Percentiles rank a stretch among this genome's conserved stretches.
phyloP scores from a whole-genome alignment of 2,888 invertebrate genomes.

The Tipula helvola region DNA sequence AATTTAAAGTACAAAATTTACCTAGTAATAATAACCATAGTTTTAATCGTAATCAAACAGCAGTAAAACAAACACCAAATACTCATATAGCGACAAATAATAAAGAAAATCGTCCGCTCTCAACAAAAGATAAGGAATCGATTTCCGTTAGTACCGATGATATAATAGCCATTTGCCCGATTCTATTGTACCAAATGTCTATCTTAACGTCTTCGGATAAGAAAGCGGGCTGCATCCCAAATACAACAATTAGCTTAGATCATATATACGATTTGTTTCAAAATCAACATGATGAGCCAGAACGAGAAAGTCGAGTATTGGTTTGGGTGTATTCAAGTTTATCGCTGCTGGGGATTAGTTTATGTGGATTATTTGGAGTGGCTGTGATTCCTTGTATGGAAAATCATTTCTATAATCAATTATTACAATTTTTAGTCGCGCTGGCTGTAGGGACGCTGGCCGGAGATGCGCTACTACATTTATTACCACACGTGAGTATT shows the following conservation, averaged over 20 bases:
- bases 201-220: conserved; percentile 40
- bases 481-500: conserved; percentile 69
- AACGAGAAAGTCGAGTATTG: conserved; percentile 20
- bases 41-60: conserved; percentile 9
- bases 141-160: conserved; percentile 13
- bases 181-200: conserved; percentile 52
- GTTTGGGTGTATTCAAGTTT: conserved; percentile 77
- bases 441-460: conserved; percentile 84
- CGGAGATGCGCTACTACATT: conserved; percentile 84
- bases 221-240: conserved; percentile 42
- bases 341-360: conserved; percentile 72
- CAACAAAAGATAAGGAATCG: background rate
- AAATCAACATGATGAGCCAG: conserved; percentile 18
- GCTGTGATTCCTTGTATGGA: conserved; percentile 88
- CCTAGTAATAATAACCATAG: background rate
- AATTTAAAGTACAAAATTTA: background rate
- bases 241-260: background rate
- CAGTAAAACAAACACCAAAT: conserved; percentile 10
- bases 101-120: background rate
- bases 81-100: background rate
- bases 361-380: conserved; percentile 77
- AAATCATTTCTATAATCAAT: conserved; percentile 72
- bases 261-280: conserved; percentile 25
- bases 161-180: conserved; percentile 49
- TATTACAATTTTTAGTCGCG: conserved; percentile 84